These are phyloP conservation scores for Sminthurinus aureus DNA, from an alignment of 2,888 invertebrate genomes.

Conservation along the genomic window DNA sequence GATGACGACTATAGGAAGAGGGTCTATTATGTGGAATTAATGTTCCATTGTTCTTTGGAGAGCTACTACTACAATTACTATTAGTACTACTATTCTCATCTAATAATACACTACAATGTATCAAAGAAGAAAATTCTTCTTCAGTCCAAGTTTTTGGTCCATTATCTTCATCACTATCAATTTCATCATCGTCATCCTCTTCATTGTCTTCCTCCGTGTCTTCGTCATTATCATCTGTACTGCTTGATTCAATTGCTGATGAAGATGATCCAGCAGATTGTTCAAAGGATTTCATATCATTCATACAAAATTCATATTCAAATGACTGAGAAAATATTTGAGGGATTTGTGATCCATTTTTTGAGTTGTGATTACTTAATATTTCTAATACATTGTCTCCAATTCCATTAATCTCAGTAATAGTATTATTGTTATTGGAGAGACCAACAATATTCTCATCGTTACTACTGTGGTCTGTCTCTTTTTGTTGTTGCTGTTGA, in stretches of 20 bases:
- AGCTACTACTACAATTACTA: not conserved
- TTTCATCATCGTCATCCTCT: not conserved
- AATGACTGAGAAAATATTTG: not conserved
- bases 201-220: not conserved
- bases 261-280: not conserved
- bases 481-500: not conserved
- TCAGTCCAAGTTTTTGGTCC: conserved; percentile 5
- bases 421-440: not conserved
- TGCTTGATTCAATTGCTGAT: not conserved
- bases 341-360: not conserved
- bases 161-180: not conserved
- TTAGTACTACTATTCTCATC: not conserved
- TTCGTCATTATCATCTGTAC: not conserved
- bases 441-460: not conserved
- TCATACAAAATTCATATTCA: not conserved
- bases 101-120: not conserved
- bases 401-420: not conserved
- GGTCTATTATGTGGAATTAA: not conserved
- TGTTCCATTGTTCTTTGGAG: not conserved
- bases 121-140: conserved; percentile 1
- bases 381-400: not conserved
- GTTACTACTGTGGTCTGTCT: not conserved
- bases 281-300: too few species aligned
- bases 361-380: not conserved
- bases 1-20: not conserved